phyloP scores from a whole-genome alignment of 2,888 invertebrate genomes.

The Platycheirus albimanus region DNA sequence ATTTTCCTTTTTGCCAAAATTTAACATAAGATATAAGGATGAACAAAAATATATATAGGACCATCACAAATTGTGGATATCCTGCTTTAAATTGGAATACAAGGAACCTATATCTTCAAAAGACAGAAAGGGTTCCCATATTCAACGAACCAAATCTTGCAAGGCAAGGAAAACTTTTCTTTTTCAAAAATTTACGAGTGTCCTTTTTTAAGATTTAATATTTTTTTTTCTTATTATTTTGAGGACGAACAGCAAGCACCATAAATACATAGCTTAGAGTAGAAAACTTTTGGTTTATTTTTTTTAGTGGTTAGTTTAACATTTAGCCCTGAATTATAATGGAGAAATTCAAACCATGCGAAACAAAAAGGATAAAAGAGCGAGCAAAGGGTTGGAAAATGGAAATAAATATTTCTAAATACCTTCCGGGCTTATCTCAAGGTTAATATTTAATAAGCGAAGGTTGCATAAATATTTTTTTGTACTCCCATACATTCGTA shows the following conservation, averaged over 20 bases:
- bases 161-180: neutral
- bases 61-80: neutral
- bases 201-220: conserved; percentile 12
- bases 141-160: neutral
- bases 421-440: conserved; percentile 13
- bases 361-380: conserved; percentile 18
- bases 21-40: conserved; percentile 3
- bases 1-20: conserved; percentile 20
- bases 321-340: conserved; percentile 24
- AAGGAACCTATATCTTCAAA: neutral
- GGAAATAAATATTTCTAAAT: conserved; percentile 4
- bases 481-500: neutral
- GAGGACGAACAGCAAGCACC: conserved; percentile 4
- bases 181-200: conserved; percentile 8
- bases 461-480: conserved; percentile 2
- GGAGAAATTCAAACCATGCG: conserved; percentile 10
- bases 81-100: neutral
- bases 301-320: conserved; percentile 23
- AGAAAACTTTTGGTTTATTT: conserved; percentile 21
- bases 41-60: neutral
- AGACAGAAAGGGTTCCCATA: neutral
- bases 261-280: conserved; percentile 14
- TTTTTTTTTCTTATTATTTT: neutral
- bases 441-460: conserved; percentile 27
- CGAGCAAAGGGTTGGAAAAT: neutral